Evolutionary conservation across 92 coral and sea anemone species (phyloP).

Genomic region (Heteractis magnifica): DNA sequence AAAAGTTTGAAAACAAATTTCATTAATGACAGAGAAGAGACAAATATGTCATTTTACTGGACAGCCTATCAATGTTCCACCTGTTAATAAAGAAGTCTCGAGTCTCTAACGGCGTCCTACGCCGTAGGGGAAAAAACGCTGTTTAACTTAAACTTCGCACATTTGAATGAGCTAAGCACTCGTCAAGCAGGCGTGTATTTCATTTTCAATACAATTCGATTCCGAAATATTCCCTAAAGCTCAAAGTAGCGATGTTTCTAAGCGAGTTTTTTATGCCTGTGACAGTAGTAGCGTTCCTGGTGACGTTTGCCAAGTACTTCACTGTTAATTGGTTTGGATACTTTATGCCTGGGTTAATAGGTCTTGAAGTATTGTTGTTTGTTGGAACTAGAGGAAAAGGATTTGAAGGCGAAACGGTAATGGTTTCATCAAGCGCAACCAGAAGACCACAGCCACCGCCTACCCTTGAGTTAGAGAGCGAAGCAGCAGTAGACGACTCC

Average conservation of each 20-base stretch:
- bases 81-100: not conserved
- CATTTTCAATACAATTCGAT: not conserved
- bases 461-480: conserved; percentile 4
- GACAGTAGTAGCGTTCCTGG: conserved; percentile 53
- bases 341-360: conserved; percentile 58
- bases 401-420: not conserved
- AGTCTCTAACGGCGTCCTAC: not conserved
- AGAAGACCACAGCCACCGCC: not conserved
- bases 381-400: conserved; percentile 22
- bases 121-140: not conserved
- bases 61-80: not conserved
- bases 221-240: not conserved
- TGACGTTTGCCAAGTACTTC: conserved; percentile 68
- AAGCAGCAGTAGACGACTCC: not conserved
- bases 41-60: not conserved
- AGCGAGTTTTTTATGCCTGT: conserved; percentile 59
- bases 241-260: conserved; percentile 42
- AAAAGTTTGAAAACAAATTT: not conserved
- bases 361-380: conserved; percentile 61
- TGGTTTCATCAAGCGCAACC: not conserved
- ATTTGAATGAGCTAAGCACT: not conserved
- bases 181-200: not conserved
- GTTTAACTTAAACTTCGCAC: not conserved
- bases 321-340: conserved; percentile 66
- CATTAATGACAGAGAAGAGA: not conserved